Conservation (phyloP, 92 coral and sea anemone genomes). For the Siderastrea radians region DNA sequence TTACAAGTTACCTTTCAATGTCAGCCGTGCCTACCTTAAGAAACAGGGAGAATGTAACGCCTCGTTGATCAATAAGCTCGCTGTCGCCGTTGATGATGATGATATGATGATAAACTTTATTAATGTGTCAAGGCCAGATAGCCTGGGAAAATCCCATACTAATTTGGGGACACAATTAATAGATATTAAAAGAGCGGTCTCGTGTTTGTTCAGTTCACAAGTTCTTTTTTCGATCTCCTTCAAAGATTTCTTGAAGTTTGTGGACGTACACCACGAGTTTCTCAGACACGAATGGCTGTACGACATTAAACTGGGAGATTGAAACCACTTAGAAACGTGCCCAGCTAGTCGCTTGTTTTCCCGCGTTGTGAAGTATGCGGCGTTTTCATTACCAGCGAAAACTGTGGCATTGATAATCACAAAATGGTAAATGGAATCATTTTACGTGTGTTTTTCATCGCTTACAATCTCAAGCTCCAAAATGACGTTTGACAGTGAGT, state of each 20-base stretch:
- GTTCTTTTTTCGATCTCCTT: background rate
- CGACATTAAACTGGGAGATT: background rate
- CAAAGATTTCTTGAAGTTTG: background rate
- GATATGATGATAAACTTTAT: too few relatives aligned
- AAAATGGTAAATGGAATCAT: too few relatives aligned
- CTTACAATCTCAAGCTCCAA: too few relatives aligned
- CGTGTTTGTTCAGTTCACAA: constrained; percentile 27
- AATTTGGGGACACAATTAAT: too few relatives aligned
- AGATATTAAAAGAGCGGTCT: background rate
- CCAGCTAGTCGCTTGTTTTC: constrained; percentile 16
- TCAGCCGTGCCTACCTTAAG: background rate
- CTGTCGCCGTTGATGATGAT: background rate
- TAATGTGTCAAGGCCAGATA: too few relatives aligned
- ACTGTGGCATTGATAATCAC: background rate
- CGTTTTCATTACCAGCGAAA: background rate
- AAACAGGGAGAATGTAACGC: background rate
- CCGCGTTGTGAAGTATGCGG: background rate
- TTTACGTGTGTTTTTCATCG: too few relatives aligned
- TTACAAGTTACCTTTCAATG: too few relatives aligned
- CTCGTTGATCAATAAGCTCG: background rate
- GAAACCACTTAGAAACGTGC: background rate
- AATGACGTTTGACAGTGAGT: too few relatives aligned
- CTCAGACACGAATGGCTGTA: background rate
- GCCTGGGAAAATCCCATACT: too few relatives aligned
- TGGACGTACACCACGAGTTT: constrained; percentile 10